These are phyloP conservation scores for Temnothorax unifasciatus DNA, from an alignment of 2,888 invertebrate species.

Conservation along the genomic window DNA sequence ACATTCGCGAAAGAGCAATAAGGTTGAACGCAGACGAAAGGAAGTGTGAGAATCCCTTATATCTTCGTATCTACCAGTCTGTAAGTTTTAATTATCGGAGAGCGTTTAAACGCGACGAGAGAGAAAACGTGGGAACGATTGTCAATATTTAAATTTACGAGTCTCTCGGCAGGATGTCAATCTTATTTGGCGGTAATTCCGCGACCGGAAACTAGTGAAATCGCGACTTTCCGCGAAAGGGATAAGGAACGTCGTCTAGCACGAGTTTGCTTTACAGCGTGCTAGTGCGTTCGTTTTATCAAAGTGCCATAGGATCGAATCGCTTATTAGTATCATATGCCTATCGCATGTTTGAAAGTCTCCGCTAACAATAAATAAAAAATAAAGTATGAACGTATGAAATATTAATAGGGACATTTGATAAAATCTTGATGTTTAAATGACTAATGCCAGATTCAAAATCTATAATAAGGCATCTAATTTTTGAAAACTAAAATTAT, in stretches of 20 bases:
- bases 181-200: slow-evolving; percentile 19
- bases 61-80: slow-evolving; percentile 49
- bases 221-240: slow-evolving; percentile 68
- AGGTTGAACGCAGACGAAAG: neutral
- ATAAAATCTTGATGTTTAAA: neutral
- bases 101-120: slow-evolving; percentile 21
- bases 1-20: neutral
- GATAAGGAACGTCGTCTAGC: slow-evolving; percentile 40
- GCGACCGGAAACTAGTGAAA: slow-evolving; percentile 70
- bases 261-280: slow-evolving; percentile 32
- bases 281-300: no score
- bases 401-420: neutral
- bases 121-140: slow-evolving; percentile 66
- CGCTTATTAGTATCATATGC: neutral
- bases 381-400: neutral
- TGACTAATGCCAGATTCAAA: neutral
- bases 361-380: neutral
- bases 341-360: neutral
- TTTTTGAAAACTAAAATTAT: neutral
- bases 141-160: slow-evolving; percentile 58
- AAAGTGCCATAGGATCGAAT: neutral
- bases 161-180: slow-evolving; percentile 63
- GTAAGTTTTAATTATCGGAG: slow-evolving; percentile 61
- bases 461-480: neutral
- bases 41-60: neutral